Evolutionary conservation across 2,888 invertebrate species (phyloP), one percentile per base, ranked within the genome.

Genomic region (Erannis defoliaria): DNA sequence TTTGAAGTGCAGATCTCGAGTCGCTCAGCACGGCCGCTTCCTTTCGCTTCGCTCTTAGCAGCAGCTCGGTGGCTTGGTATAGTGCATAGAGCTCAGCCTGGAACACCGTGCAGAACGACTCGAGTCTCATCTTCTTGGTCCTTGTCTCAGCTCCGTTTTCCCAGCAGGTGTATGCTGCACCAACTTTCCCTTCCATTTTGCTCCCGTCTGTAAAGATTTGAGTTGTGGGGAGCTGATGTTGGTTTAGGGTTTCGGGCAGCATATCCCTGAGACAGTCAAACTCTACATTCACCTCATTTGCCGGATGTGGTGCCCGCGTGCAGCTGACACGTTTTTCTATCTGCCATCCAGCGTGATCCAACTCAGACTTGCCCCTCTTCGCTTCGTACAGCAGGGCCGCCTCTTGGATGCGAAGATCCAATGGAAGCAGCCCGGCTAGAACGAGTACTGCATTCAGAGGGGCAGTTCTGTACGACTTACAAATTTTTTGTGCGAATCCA

Each of bases 31-130:
- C 21, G 1, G 16, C 54, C 2, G 33, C 23, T 2, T 26, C 5
- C 0, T 0, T n/a, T 2, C 35, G 38, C 10, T 40, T 48, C 5
- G 12, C 21, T 10, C 19, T 48, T 4, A 21, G 19, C 2, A 49
- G n/a, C 0, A 31, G n/a, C 26, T 37, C 45, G 0, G 48, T 57
- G 38, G 55, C 59, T 18, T 55, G 19, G n/a, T 38, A 29, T 1
- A 56, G n/a, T 1, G 65, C 65, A 2, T 46, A 42, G 0, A 65
- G 43, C 38, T 62, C 62, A 1, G 64, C 57, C 10, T n/a, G n/a
- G n/a, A n/a, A n/a, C n/a, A n/a, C n/a, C n/a, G n/a, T n/a, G n/a
- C n/a, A n/a, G n/a, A n/a, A n/a, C n/a, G n/a, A n/a, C n/a, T n/a
- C n/a, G n/a, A n/a, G n/a, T n/a, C n/a, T n/a, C n/a, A n/a, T n/a